Conservation (phyloP, 2,888 invertebrate genomes). For the Epistrophe grossulariae region DNA sequence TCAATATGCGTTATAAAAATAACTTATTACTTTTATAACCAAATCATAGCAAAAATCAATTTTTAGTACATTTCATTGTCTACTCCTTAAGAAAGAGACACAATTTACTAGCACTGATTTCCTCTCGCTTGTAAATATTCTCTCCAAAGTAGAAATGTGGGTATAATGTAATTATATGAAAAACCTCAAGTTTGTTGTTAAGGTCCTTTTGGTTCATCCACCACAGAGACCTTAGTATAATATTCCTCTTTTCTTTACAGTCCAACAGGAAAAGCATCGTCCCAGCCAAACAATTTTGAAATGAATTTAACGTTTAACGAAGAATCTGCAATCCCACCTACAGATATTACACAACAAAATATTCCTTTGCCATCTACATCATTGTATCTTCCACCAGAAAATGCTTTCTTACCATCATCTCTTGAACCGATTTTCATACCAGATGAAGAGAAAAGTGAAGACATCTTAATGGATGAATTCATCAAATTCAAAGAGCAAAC, state of each 20-base stretch:
- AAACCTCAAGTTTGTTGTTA: too few relatives aligned
- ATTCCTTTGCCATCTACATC: slow-evolving; percentile 67
- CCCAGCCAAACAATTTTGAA: slow-evolving; percentile 34
- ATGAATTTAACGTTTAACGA: slow-evolving; percentile 7
- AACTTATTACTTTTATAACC: too few relatives aligned
- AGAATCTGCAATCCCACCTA: neutral
- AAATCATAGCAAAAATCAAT: too few relatives aligned
- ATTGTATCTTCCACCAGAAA: slow-evolving; percentile 43
- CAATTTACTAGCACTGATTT: too few relatives aligned
- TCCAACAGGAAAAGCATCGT: slow-evolving; percentile 15
- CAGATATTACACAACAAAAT: neutral
- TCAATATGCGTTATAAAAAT: too few relatives aligned
- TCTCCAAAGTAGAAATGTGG: too few relatives aligned
- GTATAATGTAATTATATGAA: too few relatives aligned
- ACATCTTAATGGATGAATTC: slow-evolving; percentile 78
- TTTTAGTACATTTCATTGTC: too few relatives aligned
- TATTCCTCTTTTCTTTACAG: slow-evolving; percentile 12
- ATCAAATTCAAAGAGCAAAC: slow-evolving; percentile 77
- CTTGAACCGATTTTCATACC: slow-evolving; percentile 77
- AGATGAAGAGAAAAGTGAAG: slow-evolving; percentile 74
- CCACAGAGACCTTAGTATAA: neutral
- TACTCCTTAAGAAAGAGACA: too few relatives aligned
- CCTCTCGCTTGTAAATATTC: too few relatives aligned
- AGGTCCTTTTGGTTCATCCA: too few relatives aligned
- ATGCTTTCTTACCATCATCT: slow-evolving; percentile 67